Evolutionary conservation across 2,113 vertebrate species (phyloP), one percentile per base, ranked within the genome.

Genomic region (Hippocampus abdominalis): DNA sequence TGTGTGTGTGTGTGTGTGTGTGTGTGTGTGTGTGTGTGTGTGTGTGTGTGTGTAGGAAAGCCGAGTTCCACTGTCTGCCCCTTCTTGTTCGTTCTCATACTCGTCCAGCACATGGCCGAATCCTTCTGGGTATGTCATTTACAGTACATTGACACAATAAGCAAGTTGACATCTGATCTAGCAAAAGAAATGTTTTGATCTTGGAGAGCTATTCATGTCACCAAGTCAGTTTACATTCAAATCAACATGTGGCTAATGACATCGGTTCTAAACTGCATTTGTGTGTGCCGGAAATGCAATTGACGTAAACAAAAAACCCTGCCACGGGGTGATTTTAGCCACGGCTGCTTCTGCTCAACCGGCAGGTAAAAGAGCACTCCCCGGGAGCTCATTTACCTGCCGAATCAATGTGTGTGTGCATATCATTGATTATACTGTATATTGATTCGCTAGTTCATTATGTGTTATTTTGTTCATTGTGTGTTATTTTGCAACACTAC

Each of bases 1-100:
- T 57, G 23, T 23, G 54, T 56, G 54, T 56, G 25, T 29, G 27
- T 8, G 13, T 29, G 56, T 42, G 42, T 57, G 16, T 46, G 25
- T 29, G 27, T 8, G 13, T 29, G 56, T 42, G 32, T 36, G 32
- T 32, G 13, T 60, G 15, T 57, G 23, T 23, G 54, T 56, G 54
- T 56, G 25, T 29, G 27, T 8, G 13, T 29, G 56, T 42, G 42
- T 57, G 16, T 46, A 91, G 91, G 79, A 76, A 39, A 78, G 63
- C 71, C 70, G 66, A 76, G 64, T 71, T 48, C 66, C 71, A 65
- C 57, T 20, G 11, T 40, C 74, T 27, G 36, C 63, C 61, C 56
- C 60, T 51, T 78, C 71, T 23, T 70, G 77, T 68, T 73, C 65
- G 40, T 53, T 74, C 27, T 67, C 76, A 13, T 10, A 68, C 42